A percentile compares a stretch with the other conserved stretches of the same genome.
These are phyloP conservation scores for Hoplodrina ambigua DNA, from an alignment of 2,888 invertebrate genomes.

Conservation along the genomic window DNA sequence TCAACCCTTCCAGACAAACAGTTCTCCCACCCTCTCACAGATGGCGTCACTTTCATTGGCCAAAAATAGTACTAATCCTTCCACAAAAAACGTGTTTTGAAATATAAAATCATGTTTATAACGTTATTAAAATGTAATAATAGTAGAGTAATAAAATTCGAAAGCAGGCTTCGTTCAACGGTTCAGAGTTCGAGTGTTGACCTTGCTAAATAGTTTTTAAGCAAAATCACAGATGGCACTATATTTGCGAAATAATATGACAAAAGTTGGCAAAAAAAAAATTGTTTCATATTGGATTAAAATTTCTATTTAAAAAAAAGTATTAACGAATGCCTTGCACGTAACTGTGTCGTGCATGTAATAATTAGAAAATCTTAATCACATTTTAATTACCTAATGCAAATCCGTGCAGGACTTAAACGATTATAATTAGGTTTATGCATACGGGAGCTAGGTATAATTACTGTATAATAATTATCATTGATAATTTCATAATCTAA, in stretches of 20 bases:
- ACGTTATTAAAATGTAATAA: not conserved
- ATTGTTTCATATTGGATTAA: not conserved
- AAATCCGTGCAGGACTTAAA: conserved; percentile 9
- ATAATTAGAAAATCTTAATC: conserved; percentile 33
- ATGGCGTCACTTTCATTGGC: conserved; percentile 72
- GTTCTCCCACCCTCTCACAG: conserved; percentile 77
- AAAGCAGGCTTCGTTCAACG: not conserved
- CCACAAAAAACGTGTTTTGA: not conserved
- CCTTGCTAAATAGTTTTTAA: conserved; percentile 64
- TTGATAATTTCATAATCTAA: conserved; percentile 6
- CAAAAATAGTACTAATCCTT: not conserved
- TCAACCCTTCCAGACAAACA: conserved; percentile 64
- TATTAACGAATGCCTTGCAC: not conserved
- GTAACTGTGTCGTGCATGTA: not conserved
- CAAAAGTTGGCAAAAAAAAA: conserved; percentile 20
- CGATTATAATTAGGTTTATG: conserved; percentile 13
- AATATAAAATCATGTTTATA: conserved; percentile 2
- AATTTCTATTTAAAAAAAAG: conserved; percentile 4
- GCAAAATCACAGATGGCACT: conserved; percentile 75
- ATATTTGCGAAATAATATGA: conserved; percentile 45
- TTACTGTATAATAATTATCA: conserved; percentile 4
- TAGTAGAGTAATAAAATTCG: not conserved
- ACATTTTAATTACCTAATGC: conserved; percentile 33
- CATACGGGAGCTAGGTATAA: conserved; percentile 21
- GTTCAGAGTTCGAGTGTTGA: conserved; percentile 40